Base-by-base conservation (phyloP, 2,797 vertebrate genomes). In the Tiaroga cobitis region DNA sequence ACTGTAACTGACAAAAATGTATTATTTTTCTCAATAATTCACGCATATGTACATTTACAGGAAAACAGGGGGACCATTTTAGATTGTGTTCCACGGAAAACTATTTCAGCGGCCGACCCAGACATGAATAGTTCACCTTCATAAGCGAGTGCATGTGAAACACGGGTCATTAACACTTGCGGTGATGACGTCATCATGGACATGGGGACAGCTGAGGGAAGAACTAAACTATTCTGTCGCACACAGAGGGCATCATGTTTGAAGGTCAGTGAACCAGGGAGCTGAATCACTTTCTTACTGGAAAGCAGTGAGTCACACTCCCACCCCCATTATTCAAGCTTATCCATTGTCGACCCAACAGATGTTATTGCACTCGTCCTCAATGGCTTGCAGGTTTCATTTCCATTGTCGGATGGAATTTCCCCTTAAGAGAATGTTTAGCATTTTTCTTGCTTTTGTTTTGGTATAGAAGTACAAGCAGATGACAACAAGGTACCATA, bases 241-340 rank as follows among this genome's bases (percentile, higher is more conserved):
- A 78, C 78, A 87, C 84, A 86, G 75, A 86, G 72, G 72, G 75
- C 51, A 73, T 46, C 74, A 9, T 88, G 87, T 87, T 69, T 85
- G 79, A 87, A 90, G 86, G 86, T 90, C 89, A 88, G 68, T 85
- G 69, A 84, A 85, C 65, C 63, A 43, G 91, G 92, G 93, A 91
- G 89, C 91, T 94, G 92, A 93, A 89, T 93, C 93, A 93, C 88
- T 88, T 83, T 80, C 87, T 95, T 94, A 94, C 95, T 95, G 94
- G 94, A 95, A 95, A 91, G 89, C 86, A 3, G 85, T 95, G 94
- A 94, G 89, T 95, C 94, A 95, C 90, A 76, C 80, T 74, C 90
- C 90, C 69, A 61, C 85, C 79, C 91, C 88, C 86, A 37, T 79
- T 54, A 68, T 76, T 85, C 56, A 79, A 87, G 26, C 72, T 37